Evolutionary conservation across 92 coral and sea anemone species (phyloP), one percentile per base, ranked within the genome.

Genomic region (Metridium senile): DNA sequence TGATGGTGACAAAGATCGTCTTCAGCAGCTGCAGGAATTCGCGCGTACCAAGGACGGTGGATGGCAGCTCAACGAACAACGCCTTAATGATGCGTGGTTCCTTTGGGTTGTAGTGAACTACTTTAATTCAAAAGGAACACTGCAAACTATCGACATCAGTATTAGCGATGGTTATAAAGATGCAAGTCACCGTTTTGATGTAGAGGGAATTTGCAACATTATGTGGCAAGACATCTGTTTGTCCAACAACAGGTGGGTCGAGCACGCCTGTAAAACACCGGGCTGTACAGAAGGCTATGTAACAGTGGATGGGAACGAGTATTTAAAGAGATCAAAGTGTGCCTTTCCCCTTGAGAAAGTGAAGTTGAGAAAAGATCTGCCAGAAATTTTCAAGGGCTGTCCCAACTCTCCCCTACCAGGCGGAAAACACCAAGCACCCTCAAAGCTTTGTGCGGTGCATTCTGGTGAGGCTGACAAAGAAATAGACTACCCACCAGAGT

Each of bases 271-370:
- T 49, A 73, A 82, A 66, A 86, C 81, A 47, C 74, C 78, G 10
- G 93, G 92, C 9, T 79, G 93, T 62, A 26, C 79, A 11, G 86
- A 84, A 71, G 84, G 93, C 49, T 86, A 86, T 68, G 86, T 89
- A n/a, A 86, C 88, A 43, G 85, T 86, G 18, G 91, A 90, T 63
- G 91, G 95, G 21, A 90, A 90, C 61, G 89, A 89, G 56, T 89
- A 86, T 32, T 39, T 89, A 10, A 85, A 85, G n/a, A 72, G 94
- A 46, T 67, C 81, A 23, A 91, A 91, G 61, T 88, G 97, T 49
- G 92, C 97, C 10, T 21, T 84, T 22, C 97, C 87, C 28, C 59
- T 33, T 61, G 85, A 84, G 32, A 91, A 81, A 27, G 86, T 88
- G 17, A 82, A 76, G 62, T 20, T 91, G 52, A 32, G 89, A 35